phyloP scores from a whole-genome alignment of 2,113 vertebrate genomes.

The Dunckerocampus dactyliophorus region DNA sequence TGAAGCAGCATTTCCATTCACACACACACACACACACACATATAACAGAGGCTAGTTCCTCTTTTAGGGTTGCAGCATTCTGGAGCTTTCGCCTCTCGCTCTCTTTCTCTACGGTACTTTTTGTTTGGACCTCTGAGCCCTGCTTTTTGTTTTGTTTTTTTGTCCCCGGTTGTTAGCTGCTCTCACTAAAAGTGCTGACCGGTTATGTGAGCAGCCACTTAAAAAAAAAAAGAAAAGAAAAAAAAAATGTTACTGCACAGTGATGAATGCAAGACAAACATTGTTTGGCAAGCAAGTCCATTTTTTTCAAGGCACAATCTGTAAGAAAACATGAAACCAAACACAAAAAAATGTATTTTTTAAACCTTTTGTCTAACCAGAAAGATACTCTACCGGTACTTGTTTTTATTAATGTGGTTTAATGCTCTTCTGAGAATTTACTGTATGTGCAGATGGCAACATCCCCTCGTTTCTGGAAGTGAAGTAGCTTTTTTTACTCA shows the following conservation, averaged over 20 bases:
- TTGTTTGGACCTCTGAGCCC: not conserved
- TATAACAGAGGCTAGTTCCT: constrained; percentile 11
- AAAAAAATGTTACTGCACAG: constrained; percentile 1
- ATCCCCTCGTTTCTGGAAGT: too few relatives aligned
- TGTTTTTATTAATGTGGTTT: too few relatives aligned
- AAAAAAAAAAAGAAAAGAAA: constrained; percentile 1
- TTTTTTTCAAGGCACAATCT: constrained; percentile 19
- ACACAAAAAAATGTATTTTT: too few relatives aligned
- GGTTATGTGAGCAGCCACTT: not conserved
- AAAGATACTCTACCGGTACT: not conserved
- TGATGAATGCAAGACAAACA: not conserved
- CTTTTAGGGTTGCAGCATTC: constrained; percentile 50
- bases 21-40: constrained; percentile 7
- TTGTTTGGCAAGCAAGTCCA: too few relatives aligned
- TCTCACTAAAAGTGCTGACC: constrained; percentile 26
- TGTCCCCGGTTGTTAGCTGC: constrained; percentile 17
- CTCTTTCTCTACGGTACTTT: constrained; percentile 26
- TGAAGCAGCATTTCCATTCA: constrained; percentile 58
- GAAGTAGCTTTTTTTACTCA: too few relatives aligned
- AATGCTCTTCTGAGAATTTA: too few relatives aligned
- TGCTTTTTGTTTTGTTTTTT: constrained; percentile 46
- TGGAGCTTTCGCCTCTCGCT: constrained; percentile 53
- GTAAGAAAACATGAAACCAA: not conserved
- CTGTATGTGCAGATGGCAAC: too few relatives aligned
- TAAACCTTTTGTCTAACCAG: not conserved